Percentiles rank a stretch among this genome's conserved stretches.
Evolutionary conservation across 2,888 invertebrate genomes (phyloP).

Genomic region (Ligdia adustata): DNA sequence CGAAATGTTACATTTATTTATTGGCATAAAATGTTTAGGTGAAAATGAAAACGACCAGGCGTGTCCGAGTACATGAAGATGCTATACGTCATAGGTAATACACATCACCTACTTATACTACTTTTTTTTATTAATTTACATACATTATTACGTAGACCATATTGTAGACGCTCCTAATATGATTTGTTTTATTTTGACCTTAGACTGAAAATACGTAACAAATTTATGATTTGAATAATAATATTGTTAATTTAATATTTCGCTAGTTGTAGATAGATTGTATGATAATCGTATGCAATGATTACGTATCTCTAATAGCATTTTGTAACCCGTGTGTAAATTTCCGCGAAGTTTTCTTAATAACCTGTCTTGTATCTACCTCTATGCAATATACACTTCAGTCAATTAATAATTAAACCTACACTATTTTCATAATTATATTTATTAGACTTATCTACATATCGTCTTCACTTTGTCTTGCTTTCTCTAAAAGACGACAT

Average conservation of each 20-base stretch:
- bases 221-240: constrained; percentile 18
- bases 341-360: constrained; percentile 14
- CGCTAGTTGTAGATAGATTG: constrained; percentile 26
- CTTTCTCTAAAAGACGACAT: constrained; percentile 6
- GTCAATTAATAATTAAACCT: constrained; percentile 2
- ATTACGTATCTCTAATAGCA: constrained; percentile 6
- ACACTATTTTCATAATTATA: too few relatives aligned
- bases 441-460: too few relatives aligned
- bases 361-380: too few relatives aligned
- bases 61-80: constrained; percentile 82
- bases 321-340: constrained; percentile 16
- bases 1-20: constrained; percentile 48
- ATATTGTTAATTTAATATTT: constrained; percentile 12
- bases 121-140: constrained; percentile 55
- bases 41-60: constrained; percentile 82
- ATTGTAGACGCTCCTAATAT: constrained; percentile 34
- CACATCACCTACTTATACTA: constrained; percentile 50
- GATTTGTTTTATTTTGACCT: constrained; percentile 29
- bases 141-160: constrained; percentile 32
- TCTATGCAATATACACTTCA: constrained; percentile 1
- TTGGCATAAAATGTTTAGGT: constrained; percentile 82
- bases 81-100: constrained; percentile 83
- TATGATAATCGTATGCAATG: constrained; percentile 13
- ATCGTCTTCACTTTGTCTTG: constrained; percentile 4
- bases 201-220: constrained; percentile 23